These are phyloP conservation scores for Hestina assimilis DNA, from an alignment of 1,140 invertebrate genomes.

Conservation along the genomic window DNA sequence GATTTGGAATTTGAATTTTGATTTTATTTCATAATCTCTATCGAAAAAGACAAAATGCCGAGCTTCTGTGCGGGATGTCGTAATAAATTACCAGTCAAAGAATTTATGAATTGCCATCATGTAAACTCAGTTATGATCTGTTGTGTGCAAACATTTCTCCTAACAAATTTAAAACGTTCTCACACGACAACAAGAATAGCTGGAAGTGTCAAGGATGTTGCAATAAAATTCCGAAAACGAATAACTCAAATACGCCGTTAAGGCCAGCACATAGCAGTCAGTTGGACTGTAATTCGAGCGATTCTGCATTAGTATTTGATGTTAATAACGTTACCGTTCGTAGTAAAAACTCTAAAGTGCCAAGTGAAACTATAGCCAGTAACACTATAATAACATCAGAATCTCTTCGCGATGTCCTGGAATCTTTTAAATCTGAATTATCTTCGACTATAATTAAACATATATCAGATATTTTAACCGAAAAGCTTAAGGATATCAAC, in stretches of 20 bases:
- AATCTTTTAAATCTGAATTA: neutral
- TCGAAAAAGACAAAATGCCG: neutral
- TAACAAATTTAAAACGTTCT: constrained; percentile 14
- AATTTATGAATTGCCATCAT: constrained; percentile 14
- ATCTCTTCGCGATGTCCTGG: neutral
- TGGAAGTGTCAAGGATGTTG: constrained; percentile 16
- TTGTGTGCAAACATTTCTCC: constrained; percentile 15
- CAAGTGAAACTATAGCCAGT: neutral
- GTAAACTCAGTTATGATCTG: constrained; percentile 11
- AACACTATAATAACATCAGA: neutral
- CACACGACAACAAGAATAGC: constrained; percentile 2
- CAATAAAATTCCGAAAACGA: constrained; percentile 9
- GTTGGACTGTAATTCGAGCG: neutral
- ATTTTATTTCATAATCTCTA: neutral
- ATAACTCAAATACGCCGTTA: constrained; percentile 13
- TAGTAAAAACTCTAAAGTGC: neutral
- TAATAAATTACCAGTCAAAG: neutral
- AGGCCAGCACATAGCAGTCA: neutral
- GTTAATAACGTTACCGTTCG: neutral
- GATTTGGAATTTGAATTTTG: constrained; percentile 1
- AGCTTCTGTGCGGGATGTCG: constrained; percentile 13
- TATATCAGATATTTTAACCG: constrained; percentile 4
- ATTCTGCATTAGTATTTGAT: neutral
- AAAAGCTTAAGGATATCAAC: constrained; percentile 11
- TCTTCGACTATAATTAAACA: neutral